These are phyloP conservation scores for Nannospalax galili DNA, from an alignment of 2,113 vertebrate genomes.

Conservation along the genomic window DNA sequence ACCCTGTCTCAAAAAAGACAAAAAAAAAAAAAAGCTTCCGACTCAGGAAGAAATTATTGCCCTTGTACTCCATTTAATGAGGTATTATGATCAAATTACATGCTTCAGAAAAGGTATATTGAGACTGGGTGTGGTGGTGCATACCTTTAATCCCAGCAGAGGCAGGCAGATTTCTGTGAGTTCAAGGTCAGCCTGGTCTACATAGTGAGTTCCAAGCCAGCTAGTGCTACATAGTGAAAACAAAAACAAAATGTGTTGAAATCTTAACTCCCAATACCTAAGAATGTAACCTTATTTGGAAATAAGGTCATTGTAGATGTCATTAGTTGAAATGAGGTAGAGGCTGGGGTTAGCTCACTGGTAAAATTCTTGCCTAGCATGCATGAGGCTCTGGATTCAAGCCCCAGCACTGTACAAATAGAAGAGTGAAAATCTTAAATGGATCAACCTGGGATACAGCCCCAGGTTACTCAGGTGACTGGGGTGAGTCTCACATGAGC, in stretches of 20 bases:
- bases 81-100: background rate
- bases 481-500: background rate
- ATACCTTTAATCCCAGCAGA: too few relatives aligned
- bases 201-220: too few relatives aligned
- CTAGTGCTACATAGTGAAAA: too few relatives aligned
- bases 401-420: background rate
- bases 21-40: background rate
- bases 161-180: background rate
- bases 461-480: background rate
- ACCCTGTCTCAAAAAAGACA: too few relatives aligned
- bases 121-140: background rate
- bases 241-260: background rate
- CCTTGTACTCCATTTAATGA: background rate
- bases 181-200: too few relatives aligned
- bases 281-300: background rate
- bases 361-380: background rate
- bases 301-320: background rate
- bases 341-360: background rate
- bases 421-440: background rate
- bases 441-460: background rate
- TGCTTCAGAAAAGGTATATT: background rate
- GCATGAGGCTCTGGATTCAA: background rate
- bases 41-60: constrained; percentile 21
- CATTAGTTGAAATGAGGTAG: background rate
- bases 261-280: background rate